A percentile compares a stretch with the other conserved stretches of the same genome.
These are phyloP conservation scores for Philypnodon macrostomus DNA, from an alignment of 2,797 vertebrate species.

Conservation along the genomic window DNA sequence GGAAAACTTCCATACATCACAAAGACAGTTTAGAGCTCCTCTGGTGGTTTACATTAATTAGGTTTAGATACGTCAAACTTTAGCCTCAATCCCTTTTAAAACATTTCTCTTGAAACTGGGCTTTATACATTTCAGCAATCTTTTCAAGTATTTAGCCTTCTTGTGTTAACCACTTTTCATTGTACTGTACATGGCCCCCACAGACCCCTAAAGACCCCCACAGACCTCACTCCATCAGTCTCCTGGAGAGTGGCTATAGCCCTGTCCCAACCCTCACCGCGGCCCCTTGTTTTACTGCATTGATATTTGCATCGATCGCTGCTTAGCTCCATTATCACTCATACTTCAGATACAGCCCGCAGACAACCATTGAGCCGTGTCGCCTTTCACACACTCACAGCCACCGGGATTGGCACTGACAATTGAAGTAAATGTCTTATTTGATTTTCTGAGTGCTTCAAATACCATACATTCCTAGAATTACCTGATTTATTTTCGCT, in stretches of 20 bases:
- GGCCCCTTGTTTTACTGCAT: slow-evolving; percentile 61
- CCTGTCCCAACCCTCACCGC: slow-evolving; percentile 33
- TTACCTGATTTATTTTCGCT: not conserved
- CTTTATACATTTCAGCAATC: slow-evolving; percentile 8
- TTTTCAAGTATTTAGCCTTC: slow-evolving; percentile 11
- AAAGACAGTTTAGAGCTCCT: too few species aligned
- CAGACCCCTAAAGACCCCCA: slow-evolving; percentile 1
- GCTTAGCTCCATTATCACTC: slow-evolving; percentile 69
- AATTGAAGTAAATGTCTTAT: slow-evolving; percentile 38
- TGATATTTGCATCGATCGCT: slow-evolving; percentile 72
- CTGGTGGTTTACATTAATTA: too few species aligned
- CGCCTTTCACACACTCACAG: slow-evolving; percentile 38
- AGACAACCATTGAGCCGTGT: slow-evolving; percentile 45
- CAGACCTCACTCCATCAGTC: slow-evolving; percentile 32
- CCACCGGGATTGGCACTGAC: slow-evolving; percentile 9
- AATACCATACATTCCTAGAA: slow-evolving; percentile 19
- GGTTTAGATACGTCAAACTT: too few species aligned
- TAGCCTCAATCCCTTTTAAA: too few species aligned
- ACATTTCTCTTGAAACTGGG: too few species aligned
- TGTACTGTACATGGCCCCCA: not conserved
- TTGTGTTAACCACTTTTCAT: not conserved
- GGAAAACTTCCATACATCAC: too few species aligned
- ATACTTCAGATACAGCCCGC: slow-evolving; percentile 43
- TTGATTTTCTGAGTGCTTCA: slow-evolving; percentile 33
- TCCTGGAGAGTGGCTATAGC: slow-evolving; percentile 47